A percentile compares a stretch with the other conserved stretches of the same genome.
Conservation (phyloP, 2,888 invertebrate genomes). For the Dynastes grantii region DNA sequence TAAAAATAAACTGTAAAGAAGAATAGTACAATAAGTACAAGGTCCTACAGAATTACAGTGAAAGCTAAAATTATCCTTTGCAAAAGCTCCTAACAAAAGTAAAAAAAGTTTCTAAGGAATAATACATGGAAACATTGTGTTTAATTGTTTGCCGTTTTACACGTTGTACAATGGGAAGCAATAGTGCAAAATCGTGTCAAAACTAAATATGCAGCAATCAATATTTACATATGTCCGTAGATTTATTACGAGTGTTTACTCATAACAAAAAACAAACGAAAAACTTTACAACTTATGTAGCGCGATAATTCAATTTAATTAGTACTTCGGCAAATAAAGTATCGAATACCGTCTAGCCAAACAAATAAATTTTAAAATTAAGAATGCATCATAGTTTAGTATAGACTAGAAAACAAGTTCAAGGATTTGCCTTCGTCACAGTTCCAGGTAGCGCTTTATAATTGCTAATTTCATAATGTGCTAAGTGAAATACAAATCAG, state of each 20-base stretch:
- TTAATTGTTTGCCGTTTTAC: neutral
- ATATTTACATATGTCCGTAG: neutral
- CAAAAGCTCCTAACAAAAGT: neutral
- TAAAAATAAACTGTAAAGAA: slow-evolving; percentile 8
- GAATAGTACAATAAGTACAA: neutral
- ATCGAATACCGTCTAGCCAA: slow-evolving; percentile 32
- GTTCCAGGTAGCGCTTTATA: slow-evolving; percentile 26
- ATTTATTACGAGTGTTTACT: neutral
- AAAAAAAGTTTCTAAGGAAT: neutral
- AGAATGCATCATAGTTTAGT: slow-evolving; percentile 6
- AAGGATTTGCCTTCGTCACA: slow-evolving; percentile 16
- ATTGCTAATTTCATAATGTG: slow-evolving; percentile 17
- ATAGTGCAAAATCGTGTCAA: neutral
- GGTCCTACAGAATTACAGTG: neutral
- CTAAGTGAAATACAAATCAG: slow-evolving; percentile 2
- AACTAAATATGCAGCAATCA: neutral
- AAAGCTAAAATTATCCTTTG: neutral
- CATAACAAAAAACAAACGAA: neutral
- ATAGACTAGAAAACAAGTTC: slow-evolving; percentile 33
- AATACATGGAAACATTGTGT: neutral
- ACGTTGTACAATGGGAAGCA: neutral
- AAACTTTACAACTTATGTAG: slow-evolving; percentile 15
- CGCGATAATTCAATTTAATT: slow-evolving; percentile 30
- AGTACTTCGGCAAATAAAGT: slow-evolving; percentile 14
- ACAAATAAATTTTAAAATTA: slow-evolving; percentile 35